These are phyloP conservation scores for Nowickia ferox DNA, from an alignment of 2,888 invertebrate species.

Conservation along the genomic window DNA sequence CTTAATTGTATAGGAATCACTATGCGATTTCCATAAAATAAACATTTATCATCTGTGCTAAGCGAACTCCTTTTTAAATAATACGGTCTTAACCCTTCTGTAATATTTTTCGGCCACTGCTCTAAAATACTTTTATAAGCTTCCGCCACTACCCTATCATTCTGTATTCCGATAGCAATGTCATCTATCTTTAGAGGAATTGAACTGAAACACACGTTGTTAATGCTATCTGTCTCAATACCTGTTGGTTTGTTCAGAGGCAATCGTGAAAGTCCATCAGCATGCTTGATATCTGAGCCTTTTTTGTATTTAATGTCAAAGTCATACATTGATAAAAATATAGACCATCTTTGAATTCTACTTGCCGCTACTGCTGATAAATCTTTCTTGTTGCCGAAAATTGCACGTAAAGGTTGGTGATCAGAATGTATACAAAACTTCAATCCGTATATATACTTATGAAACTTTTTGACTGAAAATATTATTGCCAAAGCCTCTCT, in stretches of 20 bases:
- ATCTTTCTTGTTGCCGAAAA: conserved; percentile 47
- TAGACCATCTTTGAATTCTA: no score
- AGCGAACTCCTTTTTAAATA: conserved; percentile 6
- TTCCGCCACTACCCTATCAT: background rate
- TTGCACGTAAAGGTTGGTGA: conserved; percentile 52
- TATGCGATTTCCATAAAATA: conserved; percentile 44
- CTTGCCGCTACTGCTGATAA: conserved; percentile 31
- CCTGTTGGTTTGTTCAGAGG: no score
- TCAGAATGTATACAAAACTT: conserved; percentile 53
- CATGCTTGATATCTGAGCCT: no score
- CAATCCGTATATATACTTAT: conserved; percentile 56
- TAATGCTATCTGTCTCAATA: no score
- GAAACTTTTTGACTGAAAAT: conserved; percentile 50
- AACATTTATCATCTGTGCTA: conserved; percentile 25
- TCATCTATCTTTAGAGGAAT: no score
- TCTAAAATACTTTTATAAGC: background rate
- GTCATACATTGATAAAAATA: no score
- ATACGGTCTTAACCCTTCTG: background rate
- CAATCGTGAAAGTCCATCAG: no score
- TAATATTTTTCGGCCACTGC: conserved; percentile 9
- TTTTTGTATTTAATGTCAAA: no score
- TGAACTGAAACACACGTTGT: no score
- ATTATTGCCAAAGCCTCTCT: conserved; percentile 54
- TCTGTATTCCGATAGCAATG: no score
- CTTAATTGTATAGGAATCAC: conserved; percentile 26